Evolutionary conservation across 2,797 vertebrate species (phyloP).

Genomic region (Xiphorhynchus erythropygius): DNA sequence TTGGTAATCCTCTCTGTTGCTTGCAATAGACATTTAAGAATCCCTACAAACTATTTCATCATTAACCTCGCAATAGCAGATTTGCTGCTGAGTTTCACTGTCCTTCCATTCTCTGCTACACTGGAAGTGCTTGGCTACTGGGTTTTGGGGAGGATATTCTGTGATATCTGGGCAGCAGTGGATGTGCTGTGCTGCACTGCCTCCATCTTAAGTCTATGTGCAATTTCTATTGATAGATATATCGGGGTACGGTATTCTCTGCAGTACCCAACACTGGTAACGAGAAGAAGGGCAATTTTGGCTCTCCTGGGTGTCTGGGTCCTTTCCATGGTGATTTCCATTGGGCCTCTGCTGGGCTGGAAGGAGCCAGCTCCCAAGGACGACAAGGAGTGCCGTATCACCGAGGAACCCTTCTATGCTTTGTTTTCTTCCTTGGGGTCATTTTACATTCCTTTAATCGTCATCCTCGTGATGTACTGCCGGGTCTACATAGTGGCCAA

Average conservation of each 20-base stretch:
- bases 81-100: conserved; percentile 92
- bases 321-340: conserved; percentile 92
- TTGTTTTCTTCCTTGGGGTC: conserved; percentile 96
- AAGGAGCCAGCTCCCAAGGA: conserved; percentile 92
- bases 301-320: conserved; percentile 92
- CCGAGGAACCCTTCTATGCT: conserved; percentile 94
- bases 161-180: conserved; percentile 96
- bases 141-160: conserved; percentile 94
- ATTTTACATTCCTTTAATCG: conserved; percentile 93
- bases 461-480: conserved; percentile 96
- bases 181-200: conserved; percentile 97
- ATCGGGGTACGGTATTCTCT: conserved; percentile 94
- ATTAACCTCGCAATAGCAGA: conserved; percentile 96
- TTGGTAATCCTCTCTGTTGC: conserved; percentile 95
- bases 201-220: conserved; percentile 95
- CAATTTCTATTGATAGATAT: conserved; percentile 96
- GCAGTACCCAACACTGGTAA: conserved; percentile 94
- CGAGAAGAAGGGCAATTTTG: conserved; percentile 88
- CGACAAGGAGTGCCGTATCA: conserved; percentile 91
- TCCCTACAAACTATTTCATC: conserved; percentile 97
- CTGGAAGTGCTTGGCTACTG: conserved; percentile 90
- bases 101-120: conserved; percentile 93
- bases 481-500: conserved; percentile 95
- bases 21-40: conserved; percentile 95
- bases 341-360: conserved; percentile 95